Evolutionary conservation across 1,140 invertebrate genomes (phyloP).

Genomic region (Lepidurus arcticus): DNA sequence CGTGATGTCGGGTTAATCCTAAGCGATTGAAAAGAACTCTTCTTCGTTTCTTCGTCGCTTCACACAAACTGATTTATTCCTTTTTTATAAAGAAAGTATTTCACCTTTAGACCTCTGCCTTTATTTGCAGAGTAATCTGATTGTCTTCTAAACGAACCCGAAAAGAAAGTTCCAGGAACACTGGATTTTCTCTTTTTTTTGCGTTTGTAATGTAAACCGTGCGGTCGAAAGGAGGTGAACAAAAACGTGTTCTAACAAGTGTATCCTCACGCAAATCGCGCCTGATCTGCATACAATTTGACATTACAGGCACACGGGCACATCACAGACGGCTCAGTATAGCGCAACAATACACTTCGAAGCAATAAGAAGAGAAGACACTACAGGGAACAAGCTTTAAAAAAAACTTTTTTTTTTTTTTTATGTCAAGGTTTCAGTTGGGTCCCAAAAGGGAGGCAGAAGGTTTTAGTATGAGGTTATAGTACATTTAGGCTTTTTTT

Average conservation of each 20-base stretch:
- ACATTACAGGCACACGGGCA: neutral
- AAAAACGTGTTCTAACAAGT: neutral
- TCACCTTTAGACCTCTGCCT: neutral
- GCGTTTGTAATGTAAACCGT: neutral
- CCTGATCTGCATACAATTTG: neutral
- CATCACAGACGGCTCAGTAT: neutral
- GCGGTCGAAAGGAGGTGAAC: neutral
- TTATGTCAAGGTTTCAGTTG: neutral
- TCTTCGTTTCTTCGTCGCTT: neutral
- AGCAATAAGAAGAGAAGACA: neutral
- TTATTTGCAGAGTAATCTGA: constrained; percentile 11
- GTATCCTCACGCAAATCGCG: neutral
- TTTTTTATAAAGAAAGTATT: neutral
- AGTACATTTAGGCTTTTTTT: neutral
- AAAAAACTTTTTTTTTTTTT: neutral
- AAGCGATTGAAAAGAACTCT: neutral
- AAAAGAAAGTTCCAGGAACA: neutral
- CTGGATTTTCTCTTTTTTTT: neutral
- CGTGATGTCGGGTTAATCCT: neutral
- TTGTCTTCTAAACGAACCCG: neutral
- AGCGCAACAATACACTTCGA: neutral
- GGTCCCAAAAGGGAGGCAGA: neutral
- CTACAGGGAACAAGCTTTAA: neutral
- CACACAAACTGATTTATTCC: no score
- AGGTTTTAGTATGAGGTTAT: constrained; percentile 1